These are phyloP conservation scores for Abramis brama DNA, from an alignment of 2,113 vertebrate genomes.

Conservation along the genomic window DNA sequence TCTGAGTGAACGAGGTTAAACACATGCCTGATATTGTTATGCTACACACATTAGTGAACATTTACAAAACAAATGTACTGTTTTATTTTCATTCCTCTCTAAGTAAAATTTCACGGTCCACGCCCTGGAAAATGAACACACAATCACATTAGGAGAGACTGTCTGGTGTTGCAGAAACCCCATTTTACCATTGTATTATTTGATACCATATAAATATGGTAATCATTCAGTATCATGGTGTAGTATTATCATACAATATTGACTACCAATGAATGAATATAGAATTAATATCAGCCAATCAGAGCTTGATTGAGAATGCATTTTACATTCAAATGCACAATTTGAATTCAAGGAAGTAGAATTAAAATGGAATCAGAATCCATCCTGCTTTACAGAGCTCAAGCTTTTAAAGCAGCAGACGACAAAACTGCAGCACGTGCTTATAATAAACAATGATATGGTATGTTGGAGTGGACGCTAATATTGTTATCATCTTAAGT, in stretches of 20 bases:
- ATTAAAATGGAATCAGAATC: no score
- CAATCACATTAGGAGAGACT: neutral
- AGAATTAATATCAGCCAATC: neutral
- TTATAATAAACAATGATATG: no score
- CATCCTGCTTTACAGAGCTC: no score
- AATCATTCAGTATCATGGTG: neutral
- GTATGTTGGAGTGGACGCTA: no score
- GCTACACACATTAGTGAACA: slow-evolving; percentile 24
- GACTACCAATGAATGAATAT: neutral
- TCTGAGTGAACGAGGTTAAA: slow-evolving; percentile 33
- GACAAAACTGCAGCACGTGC: no score
- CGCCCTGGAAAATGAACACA: neutral
- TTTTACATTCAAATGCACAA: neutral
- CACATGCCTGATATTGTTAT: slow-evolving; percentile 40
- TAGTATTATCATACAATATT: neutral
- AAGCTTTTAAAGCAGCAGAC: no score
- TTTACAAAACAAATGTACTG: slow-evolving; percentile 30
- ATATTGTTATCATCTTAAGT: no score
- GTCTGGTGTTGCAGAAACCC: neutral
- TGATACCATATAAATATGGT: neutral
- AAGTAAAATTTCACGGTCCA: slow-evolving; percentile 12
- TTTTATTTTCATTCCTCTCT: slow-evolving; percentile 7
- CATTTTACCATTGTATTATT: neutral
- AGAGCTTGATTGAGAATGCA: neutral
- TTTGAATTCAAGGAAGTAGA: neutral